Evolutionary conservation across 2,888 invertebrate genomes (phyloP).

Genomic region (Spisula solida): DNA sequence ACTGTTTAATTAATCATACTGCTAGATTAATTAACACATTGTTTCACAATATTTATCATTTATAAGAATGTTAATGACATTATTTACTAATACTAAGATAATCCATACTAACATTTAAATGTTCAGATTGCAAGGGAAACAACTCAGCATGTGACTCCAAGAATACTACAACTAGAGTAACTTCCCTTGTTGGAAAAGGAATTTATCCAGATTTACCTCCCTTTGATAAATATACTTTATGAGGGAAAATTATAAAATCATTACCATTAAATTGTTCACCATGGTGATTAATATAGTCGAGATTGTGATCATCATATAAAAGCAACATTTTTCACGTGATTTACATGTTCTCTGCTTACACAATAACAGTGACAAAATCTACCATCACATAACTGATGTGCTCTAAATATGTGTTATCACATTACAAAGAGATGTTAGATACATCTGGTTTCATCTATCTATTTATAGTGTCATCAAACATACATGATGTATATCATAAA

Average conservation of each 20-base stretch:
- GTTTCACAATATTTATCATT: background rate
- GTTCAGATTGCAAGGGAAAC: slow-evolving; percentile 5
- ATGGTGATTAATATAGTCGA: slow-evolving; percentile 31
- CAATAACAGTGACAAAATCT: slow-evolving; percentile 48
- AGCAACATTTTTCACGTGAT: slow-evolving; percentile 51
- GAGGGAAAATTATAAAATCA: background rate
- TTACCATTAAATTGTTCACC: slow-evolving; percentile 32
- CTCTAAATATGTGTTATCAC: slow-evolving; percentile 38
- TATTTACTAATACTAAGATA: no score
- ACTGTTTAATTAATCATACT: background rate
- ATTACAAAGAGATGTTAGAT: slow-evolving; percentile 32
- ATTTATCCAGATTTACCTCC: slow-evolving; percentile 14
- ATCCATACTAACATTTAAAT: background rate
- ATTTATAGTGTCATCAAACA: background rate
- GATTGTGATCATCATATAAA: slow-evolving; percentile 52
- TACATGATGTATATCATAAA: background rate
- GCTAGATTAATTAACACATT: background rate
- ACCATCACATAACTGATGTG: background rate
- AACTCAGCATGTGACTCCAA: background rate
- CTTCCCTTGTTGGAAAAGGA: background rate
- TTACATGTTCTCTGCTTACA: slow-evolving; percentile 56
- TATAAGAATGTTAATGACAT: no score
- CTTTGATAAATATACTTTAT: slow-evolving; percentile 19
- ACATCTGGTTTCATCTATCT: background rate
- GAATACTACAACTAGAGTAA: background rate